phyloP scores from a whole-genome alignment of 2,113 vertebrate species.

The Hemibagrus wyckioides region DNA sequence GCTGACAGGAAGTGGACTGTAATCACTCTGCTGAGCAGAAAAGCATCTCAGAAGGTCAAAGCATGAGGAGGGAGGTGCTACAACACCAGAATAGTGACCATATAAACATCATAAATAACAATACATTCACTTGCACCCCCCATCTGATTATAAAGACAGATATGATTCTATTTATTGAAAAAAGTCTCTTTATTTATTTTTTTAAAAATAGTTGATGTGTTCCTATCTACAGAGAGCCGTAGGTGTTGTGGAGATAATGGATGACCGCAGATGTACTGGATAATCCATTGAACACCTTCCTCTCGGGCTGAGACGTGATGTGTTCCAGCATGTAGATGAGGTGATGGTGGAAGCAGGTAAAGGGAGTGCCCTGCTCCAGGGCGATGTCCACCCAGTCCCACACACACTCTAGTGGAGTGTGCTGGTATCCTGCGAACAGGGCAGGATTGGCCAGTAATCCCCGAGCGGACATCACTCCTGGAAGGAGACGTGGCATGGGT shows the following conservation, averaged over 20 bases:
- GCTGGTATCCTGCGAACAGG: slow-evolving; percentile 91
- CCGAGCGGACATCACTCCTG: slow-evolving; percentile 93
- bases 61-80: not conserved
- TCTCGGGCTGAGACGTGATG: slow-evolving; percentile 91
- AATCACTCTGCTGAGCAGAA: not conserved
- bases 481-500: not conserved
- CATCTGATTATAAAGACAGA: not conserved
- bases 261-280: slow-evolving; percentile 93
- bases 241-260: slow-evolving; percentile 87
- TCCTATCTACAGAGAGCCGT: slow-evolving; percentile 63
- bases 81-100: not conserved
- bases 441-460: slow-evolving; percentile 93
- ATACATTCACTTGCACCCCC: not conserved
- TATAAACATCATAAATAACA: too few relatives aligned
- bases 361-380: slow-evolving; percentile 89
- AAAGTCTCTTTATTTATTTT: not conserved
- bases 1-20: too few relatives aligned
- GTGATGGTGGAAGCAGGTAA: slow-evolving; percentile 94
- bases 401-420: slow-evolving; percentile 89
- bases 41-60: not conserved
- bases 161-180: not conserved
- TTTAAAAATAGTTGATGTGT: not conserved
- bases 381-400: slow-evolving; percentile 95
- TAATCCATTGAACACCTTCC: slow-evolving; percentile 88
- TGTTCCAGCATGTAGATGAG: slow-evolving; percentile 98